Base-by-base conservation (phyloP, 1,140 invertebrate species). In the Campoletis sonorensis region DNA sequence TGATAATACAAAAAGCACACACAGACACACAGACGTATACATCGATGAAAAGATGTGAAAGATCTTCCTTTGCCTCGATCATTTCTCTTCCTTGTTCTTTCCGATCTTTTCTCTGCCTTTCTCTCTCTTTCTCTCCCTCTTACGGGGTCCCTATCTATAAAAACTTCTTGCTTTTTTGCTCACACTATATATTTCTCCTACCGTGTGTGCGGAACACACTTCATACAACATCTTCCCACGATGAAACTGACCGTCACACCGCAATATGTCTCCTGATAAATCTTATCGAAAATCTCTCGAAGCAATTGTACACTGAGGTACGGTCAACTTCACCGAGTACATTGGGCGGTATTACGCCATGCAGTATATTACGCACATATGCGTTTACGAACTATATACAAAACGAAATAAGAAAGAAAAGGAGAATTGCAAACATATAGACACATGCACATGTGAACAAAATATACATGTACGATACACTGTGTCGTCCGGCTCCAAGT, bases 401-500 rank as follows among this genome's bases (percentile, higher is more conserved):
- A 0, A 51, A 21, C 18, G 11, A n/a, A 54, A 68, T 2, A 70
- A 30, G 13, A 70, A 33, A 70, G n/a, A 70, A 70, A 70, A 1
- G 16, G 7, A n/a, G n/a, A 45, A 45, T 45, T 8, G 1, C 8
- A 13, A 8, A 33, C 10, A 33, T 70, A 33, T 11, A 33, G 0
- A 16, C 21, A 16, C 5, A n/a, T 58, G 21, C 21, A 58, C 54
- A 58, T 58, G 18, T 58, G 21, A 21, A 58, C 18, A 58, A 4
- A 64, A 64, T 49, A 49, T 72, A 21, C n/a, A 49, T 72, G 49
- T 18, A 15, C 1, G 18, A 73, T 73, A 49, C 26, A 73, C 33
- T 21, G 33, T 72, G 21, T 77, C 61, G 72, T 58, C 37, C 33
- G 75, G 77, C 76, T 67, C 83, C 68, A 58, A 26, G 4, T 67